Conservation (phyloP, 2,888 invertebrate species). For the Acronicta alni region DNA sequence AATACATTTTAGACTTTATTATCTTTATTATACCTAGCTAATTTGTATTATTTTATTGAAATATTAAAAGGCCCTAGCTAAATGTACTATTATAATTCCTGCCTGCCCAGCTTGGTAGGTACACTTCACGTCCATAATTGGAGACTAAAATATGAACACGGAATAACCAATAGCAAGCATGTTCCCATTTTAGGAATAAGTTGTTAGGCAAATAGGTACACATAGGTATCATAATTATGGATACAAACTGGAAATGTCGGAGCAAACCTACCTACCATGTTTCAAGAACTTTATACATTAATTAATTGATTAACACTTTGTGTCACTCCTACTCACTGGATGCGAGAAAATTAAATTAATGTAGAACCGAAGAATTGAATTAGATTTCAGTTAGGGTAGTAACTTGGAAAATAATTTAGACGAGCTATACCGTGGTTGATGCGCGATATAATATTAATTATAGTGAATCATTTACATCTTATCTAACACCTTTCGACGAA, state of each 20-base stretch:
- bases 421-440: slow-evolving; percentile 11
- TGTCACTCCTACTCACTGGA: slow-evolving; percentile 47
- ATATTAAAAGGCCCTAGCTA: too few species aligned
- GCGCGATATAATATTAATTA: slow-evolving; percentile 20
- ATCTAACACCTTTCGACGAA: too few species aligned
- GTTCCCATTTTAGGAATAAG: slow-evolving; percentile 1
- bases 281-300: slow-evolving; percentile 52
- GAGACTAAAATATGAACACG: slow-evolving; percentile 1
- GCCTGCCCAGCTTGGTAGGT: too few species aligned
- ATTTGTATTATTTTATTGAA: too few species aligned
- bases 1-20: too few species aligned
- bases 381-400: slow-evolving; percentile 36
- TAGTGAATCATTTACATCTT: neutral
- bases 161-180: neutral
- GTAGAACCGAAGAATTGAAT: slow-evolving; percentile 41
- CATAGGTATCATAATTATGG: slow-evolving; percentile 11
- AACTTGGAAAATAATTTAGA: slow-evolving; percentile 57
- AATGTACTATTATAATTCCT: too few species aligned
- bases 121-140: slow-evolving; percentile 11
- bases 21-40: too few species aligned
- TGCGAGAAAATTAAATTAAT: slow-evolving; percentile 46
- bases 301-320: slow-evolving; percentile 56
- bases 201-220: slow-evolving; percentile 7
- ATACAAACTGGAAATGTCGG: slow-evolving; percentile 23
- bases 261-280: slow-evolving; percentile 27